Evolutionary conservation across 2,797 vertebrate genomes (phyloP).

Genomic region (Thaleichthys pacificus): DNA sequence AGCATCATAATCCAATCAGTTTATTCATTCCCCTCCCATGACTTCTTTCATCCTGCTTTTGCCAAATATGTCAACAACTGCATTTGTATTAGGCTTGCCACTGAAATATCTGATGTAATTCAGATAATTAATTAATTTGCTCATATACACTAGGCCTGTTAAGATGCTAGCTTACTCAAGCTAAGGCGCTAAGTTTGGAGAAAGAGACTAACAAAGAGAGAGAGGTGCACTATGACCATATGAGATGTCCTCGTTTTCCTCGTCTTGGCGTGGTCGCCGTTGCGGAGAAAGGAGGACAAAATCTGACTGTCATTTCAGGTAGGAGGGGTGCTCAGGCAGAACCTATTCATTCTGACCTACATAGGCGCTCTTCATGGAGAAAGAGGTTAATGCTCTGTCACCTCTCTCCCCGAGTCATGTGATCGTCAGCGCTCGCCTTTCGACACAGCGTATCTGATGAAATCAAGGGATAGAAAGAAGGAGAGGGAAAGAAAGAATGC

Average conservation of each 20-base stretch:
- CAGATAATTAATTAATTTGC: constrained; percentile 6
- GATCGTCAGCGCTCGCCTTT: constrained; percentile 68
- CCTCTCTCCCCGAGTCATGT: constrained; percentile 53
- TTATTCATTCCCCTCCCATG: constrained; percentile 59
- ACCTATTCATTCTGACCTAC: constrained; percentile 73
- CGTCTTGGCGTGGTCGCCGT: neutral
- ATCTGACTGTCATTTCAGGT: constrained; percentile 63
- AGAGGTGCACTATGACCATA: neutral
- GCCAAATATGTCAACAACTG: constrained; percentile 32
- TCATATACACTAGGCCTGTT: neutral
- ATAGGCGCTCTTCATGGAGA: constrained; percentile 62
- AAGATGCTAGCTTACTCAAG: constrained; percentile 1
- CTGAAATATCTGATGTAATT: constrained; percentile 27
- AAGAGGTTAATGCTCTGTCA: constrained; percentile 65
- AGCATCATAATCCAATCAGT: constrained; percentile 62
- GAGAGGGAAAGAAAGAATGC: constrained; percentile 19
- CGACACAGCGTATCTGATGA: constrained; percentile 56
- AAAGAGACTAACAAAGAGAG: neutral
- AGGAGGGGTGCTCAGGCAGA: constrained; percentile 61
- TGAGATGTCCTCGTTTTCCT: neutral
- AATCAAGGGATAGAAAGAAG: constrained; percentile 47
- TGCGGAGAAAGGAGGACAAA: constrained; percentile 50
- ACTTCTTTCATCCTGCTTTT: constrained; percentile 51
- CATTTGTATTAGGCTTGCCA: constrained; percentile 44
- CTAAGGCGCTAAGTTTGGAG: no score